phyloP scores from a whole-genome alignment of 1,140 invertebrate genomes.

The Pseudomyrmex concolor region DNA sequence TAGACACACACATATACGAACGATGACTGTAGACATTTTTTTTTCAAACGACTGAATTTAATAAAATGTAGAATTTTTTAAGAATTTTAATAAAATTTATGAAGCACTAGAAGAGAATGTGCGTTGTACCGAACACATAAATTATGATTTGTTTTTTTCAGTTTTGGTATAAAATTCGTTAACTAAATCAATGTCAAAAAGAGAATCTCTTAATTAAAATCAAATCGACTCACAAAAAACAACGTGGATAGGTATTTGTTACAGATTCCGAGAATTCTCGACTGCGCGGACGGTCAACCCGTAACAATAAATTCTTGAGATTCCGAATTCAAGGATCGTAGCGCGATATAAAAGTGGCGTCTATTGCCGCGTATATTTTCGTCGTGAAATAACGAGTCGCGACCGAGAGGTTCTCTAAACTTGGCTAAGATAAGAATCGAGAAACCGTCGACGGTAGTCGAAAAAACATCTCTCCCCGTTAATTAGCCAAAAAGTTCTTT shows the following conservation, averaged over 20 bases:
- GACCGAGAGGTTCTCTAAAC: slow-evolving; percentile 68
- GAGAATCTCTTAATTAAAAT: neutral
- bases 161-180: neutral
- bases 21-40: too few species aligned
- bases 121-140: neutral
- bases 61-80: neutral
- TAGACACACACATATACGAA: neutral
- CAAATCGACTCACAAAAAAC: neutral
- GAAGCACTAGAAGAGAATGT: neutral
- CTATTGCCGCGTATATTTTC: slow-evolving; percentile 56
- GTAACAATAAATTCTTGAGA: slow-evolving; percentile 36
- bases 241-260: neutral
- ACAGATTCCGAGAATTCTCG: neutral
- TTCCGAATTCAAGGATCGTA: slow-evolving; percentile 3
- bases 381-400: slow-evolving; percentile 61
- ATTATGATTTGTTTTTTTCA: too few species aligned
- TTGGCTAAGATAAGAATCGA: slow-evolving; percentile 77
- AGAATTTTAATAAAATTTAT: neutral
- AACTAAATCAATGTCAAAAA: neutral
- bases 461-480: slow-evolving; percentile 71
- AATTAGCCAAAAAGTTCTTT: slow-evolving; percentile 83
- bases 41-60: neutral
- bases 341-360: slow-evolving; percentile 40
- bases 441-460: slow-evolving; percentile 72
- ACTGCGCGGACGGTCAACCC: neutral